A percentile compares a stretch with the other conserved stretches of the same genome.
Conservation (phyloP, 2,797 vertebrate species). For the Fistularia tabacaria region DNA sequence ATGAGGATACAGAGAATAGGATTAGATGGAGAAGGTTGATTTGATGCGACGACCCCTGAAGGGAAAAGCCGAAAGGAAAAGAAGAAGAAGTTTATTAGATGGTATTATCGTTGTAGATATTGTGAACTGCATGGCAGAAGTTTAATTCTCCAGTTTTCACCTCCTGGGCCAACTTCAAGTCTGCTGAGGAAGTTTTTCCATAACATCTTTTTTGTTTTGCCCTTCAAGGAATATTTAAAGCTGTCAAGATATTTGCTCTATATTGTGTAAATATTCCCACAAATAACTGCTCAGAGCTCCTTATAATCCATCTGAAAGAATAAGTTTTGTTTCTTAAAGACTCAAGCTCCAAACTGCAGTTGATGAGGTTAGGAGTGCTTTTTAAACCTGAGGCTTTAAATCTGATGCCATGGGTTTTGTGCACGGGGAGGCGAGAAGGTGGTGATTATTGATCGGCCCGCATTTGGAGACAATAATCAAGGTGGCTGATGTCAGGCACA, state of each 20-base stretch:
- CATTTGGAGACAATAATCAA: constrained; percentile 63
- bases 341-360: constrained; percentile 20
- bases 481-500: constrained; percentile 56
- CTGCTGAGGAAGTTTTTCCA: constrained; percentile 42
- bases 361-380: constrained; percentile 36
- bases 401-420: constrained; percentile 36
- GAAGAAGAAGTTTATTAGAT: too few species aligned
- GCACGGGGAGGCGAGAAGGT: constrained; percentile 26
- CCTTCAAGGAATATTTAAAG: constrained; percentile 22
- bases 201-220: constrained; percentile 12
- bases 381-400: constrained; percentile 37
- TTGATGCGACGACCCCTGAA: too few species aligned
- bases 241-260: constrained; percentile 35
- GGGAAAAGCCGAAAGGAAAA: too few species aligned
- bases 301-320: constrained; percentile 23
- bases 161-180: constrained; percentile 34
- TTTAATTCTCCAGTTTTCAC: constrained; percentile 36
- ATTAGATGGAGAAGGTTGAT: too few species aligned
- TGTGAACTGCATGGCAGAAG: constrained; percentile 38
- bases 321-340: constrained; percentile 20
- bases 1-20: too few species aligned
- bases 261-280: constrained; percentile 32
- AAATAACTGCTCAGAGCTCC: constrained; percentile 30
- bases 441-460: constrained; percentile 52
- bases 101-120: constrained; percentile 15